Evolutionary conservation across 37 sponge, comb jelly and placozoan species (phyloP).

Genomic region (Dysidea cf. avara): DNA sequence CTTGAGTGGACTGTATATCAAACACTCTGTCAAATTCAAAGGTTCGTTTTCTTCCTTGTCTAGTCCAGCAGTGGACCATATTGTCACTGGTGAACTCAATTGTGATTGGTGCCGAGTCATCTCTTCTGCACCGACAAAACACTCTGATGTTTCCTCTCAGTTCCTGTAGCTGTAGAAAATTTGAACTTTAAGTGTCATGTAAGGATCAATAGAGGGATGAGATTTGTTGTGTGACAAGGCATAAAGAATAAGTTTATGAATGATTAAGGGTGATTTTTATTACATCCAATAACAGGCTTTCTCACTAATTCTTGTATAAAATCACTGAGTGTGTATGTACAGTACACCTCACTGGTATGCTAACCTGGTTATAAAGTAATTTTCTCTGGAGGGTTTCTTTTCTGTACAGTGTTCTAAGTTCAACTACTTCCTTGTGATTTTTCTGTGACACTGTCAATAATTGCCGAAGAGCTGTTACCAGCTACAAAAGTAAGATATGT

Average conservation of each 20-base stretch:
- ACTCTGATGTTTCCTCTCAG: constrained; percentile 82
- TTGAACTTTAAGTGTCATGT: neutral
- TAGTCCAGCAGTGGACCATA: constrained; percentile 21
- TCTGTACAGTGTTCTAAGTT: constrained; percentile 64
- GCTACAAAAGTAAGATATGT: constrained; percentile 12
- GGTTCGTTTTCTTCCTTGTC: constrained; percentile 57
- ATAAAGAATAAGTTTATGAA: neutral
- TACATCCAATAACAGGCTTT: no score
- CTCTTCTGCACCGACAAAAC: constrained; percentile 82
- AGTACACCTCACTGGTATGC: no score
- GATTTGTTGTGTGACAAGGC: neutral
- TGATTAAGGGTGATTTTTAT: neutral
- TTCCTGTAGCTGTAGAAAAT: constrained; percentile 59
- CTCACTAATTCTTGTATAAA: no score
- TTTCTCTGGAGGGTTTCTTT: constrained; percentile 74
- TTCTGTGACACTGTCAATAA: constrained; percentile 16
- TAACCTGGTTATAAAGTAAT: constrained; percentile 73
- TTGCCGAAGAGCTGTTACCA: constrained; percentile 23
- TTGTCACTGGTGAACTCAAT: constrained; percentile 45
- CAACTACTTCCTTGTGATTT: constrained; percentile 39
- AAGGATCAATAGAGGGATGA: neutral
- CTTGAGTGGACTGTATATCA: constrained; percentile 62
- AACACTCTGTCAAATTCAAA: constrained; percentile 82
- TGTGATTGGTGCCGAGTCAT: constrained; percentile 30
- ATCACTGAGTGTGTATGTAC: no score